Evolutionary conservation across 92 coral and sea anemone species (phyloP).

Genomic region (Bergia puertoricense): DNA sequence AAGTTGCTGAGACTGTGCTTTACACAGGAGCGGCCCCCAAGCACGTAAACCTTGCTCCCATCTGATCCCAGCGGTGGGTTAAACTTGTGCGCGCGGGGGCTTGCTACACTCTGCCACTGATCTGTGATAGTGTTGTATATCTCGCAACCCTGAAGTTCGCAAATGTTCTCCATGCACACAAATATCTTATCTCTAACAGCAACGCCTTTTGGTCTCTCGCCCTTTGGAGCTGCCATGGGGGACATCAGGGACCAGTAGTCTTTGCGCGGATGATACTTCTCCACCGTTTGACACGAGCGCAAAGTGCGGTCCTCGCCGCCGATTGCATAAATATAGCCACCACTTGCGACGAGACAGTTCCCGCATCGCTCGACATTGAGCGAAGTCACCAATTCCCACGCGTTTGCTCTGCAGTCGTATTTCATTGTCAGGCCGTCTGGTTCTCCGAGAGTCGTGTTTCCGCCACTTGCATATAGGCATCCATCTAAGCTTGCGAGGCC

Average conservation of each 20-base stretch:
- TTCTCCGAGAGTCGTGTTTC: slow-evolving; percentile 36
- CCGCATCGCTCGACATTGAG: slow-evolving; percentile 21
- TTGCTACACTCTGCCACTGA: slow-evolving; percentile 9
- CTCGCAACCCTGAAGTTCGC: slow-evolving; percentile 30
- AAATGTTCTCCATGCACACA: slow-evolving; percentile 34
- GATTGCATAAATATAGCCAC: slow-evolving; percentile 22
- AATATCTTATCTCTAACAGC: slow-evolving; percentile 38
- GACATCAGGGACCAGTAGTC: slow-evolving; percentile 27
- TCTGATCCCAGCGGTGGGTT: slow-evolving; percentile 34
- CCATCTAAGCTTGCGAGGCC: slow-evolving; percentile 36
- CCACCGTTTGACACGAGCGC: slow-evolving; percentile 15
- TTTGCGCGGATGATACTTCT: slow-evolving; percentile 1
- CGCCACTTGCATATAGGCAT: slow-evolving; percentile 15
- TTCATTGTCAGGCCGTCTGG: slow-evolving; percentile 29
- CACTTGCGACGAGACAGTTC: slow-evolving; percentile 15
- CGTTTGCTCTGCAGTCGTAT: slow-evolving; percentile 17
- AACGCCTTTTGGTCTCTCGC: slow-evolving; percentile 34
- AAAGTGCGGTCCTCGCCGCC: slow-evolving; percentile 29
- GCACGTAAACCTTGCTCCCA: slow-evolving; percentile 27
- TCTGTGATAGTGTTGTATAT: slow-evolving; percentile 21
- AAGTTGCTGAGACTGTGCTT: slow-evolving; percentile 34
- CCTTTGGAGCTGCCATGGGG: slow-evolving; percentile 20
- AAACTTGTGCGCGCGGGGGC: slow-evolving; percentile 43
- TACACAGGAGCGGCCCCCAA: slow-evolving; percentile 33
- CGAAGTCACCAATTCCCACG: slow-evolving; percentile 30